These are phyloP conservation scores for Balanococcus diminutus DNA, from an alignment of 2,888 invertebrate genomes.

Conservation along the genomic window DNA sequence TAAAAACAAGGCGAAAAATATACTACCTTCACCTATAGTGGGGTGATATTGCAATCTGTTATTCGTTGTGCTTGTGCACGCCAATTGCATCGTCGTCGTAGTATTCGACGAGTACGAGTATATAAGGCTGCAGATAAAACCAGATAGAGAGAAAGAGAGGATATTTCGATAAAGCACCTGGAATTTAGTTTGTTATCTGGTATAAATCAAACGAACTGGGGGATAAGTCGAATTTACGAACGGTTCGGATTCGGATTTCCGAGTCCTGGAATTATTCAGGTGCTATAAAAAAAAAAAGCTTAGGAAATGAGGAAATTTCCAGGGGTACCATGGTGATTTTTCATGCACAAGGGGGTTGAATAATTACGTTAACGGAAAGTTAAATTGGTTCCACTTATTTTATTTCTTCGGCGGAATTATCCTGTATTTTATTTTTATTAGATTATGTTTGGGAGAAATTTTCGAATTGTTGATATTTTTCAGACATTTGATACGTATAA, in stretches of 20 bases:
- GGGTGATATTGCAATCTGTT: slow-evolving; percentile 17
- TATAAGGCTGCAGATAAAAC: neutral
- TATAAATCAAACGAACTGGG: neutral
- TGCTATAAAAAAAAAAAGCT: neutral
- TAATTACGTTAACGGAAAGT: no score
- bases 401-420: no score
- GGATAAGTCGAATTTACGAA: neutral
- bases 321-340: no score
- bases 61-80: neutral
- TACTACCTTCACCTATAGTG: neutral
- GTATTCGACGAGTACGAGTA: neutral
- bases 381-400: no score
- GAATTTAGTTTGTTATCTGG: neutral
- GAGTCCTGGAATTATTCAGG: neutral
- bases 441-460: no score
- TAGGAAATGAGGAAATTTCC: neutral
- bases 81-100: neutral
- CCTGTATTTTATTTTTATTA: no score
- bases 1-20: neutral
- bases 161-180: slow-evolving; percentile 23
- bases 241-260: neutral
- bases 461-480: no score
- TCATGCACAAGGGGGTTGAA: no score
- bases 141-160: neutral
- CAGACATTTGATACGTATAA: no score